Conservation (phyloP, 2,888 invertebrate species). For the Lithophane leautieri region DNA sequence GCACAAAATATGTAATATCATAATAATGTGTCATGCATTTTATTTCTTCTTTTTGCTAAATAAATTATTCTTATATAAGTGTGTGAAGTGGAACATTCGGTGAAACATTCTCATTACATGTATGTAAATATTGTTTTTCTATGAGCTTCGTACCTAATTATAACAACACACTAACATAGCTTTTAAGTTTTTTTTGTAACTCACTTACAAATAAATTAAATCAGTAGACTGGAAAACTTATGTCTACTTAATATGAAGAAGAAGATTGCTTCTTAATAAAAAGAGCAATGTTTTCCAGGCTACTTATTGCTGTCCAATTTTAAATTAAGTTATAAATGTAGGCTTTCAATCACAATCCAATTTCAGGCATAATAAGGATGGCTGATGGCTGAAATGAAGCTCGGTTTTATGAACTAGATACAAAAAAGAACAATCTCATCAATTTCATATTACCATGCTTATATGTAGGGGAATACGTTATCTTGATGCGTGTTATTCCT, state of each 20-base stretch:
- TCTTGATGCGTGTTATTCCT: neutral
- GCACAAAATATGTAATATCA: no score
- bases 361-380: neutral
- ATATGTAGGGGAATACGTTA: neutral
- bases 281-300: neutral
- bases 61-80: no score
- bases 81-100: no score
- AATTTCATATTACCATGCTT: neutral
- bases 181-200: no score
- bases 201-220: no score
- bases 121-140: no score
- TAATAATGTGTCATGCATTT: no score
- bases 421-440: conserved; percentile 3
- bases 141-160: no score
- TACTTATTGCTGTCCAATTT: neutral
- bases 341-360: neutral
- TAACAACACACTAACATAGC: no score
- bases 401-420: neutral
- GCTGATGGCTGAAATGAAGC: neutral
- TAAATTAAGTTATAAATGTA: neutral
- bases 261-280: neutral
- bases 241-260: neutral
- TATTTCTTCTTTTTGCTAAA: no score
- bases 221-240: neutral
- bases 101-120: no score